phyloP scores from a whole-genome alignment of 1,140 invertebrate genomes.

The Holcopasites calliopsidis region DNA sequence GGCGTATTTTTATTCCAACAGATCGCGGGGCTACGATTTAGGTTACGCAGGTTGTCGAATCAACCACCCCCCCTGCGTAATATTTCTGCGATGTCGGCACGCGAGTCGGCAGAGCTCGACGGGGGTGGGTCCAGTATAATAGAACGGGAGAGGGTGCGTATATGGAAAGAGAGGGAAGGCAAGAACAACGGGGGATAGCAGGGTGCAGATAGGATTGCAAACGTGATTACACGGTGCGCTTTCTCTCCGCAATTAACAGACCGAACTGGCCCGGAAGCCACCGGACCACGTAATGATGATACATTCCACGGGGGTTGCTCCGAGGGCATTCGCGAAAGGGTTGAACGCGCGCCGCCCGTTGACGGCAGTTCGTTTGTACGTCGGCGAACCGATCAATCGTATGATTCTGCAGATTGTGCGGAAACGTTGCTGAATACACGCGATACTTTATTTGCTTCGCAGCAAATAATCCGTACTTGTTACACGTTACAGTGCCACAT shows the following conservation, averaged over 20 bases:
- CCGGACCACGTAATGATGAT: conserved; percentile 65
- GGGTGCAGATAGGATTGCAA: conserved; percentile 29
- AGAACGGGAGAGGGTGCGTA: neutral
- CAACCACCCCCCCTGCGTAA: conserved; percentile 33
- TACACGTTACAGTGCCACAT: neutral
- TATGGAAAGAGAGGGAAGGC: neutral
- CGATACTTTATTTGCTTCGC: conserved; percentile 29
- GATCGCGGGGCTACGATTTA: conserved; percentile 21
- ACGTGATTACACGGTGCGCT: conserved; percentile 58
- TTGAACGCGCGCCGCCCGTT: conserved; percentile 41
- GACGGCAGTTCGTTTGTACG: conserved; percentile 50
- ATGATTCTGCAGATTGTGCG: conserved; percentile 52
- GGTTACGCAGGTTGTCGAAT: conserved; percentile 38
- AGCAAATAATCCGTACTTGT: neutral
- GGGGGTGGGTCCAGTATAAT: neutral
- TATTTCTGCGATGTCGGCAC: conserved; percentile 56
- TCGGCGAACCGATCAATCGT: conserved; percentile 46
- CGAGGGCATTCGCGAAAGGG: conserved; percentile 38
- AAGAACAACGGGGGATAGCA: neutral
- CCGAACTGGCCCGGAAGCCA: conserved; percentile 53
- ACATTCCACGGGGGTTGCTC: conserved; percentile 58
- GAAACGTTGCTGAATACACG: conserved; percentile 28
- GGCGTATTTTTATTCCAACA: conserved; percentile 26
- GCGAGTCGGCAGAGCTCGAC: conserved; percentile 9
- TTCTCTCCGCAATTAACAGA: conserved; percentile 65